These are phyloP conservation scores for Maconellicoccus hirsutus DNA, from an alignment of 1,140 invertebrate species.

Conservation along the genomic window DNA sequence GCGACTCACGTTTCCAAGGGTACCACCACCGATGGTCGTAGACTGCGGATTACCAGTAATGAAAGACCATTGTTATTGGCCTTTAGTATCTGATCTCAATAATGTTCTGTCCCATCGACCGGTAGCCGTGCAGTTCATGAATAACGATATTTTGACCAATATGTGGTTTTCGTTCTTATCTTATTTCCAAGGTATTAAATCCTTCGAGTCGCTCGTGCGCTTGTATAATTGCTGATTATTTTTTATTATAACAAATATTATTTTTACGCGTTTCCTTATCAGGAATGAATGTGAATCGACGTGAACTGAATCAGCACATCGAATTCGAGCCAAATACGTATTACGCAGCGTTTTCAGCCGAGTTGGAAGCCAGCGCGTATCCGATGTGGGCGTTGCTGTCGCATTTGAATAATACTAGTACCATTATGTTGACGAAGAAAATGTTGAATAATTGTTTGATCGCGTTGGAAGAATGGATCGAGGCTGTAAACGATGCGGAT, in stretches of 20 bases:
- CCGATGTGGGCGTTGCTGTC: slow-evolving; percentile 93
- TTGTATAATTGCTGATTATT: neutral
- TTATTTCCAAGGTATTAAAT: slow-evolving; percentile 75
- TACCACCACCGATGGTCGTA: slow-evolving; percentile 51
- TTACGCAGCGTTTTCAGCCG: slow-evolving; percentile 92
- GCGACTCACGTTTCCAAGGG: too few species aligned
- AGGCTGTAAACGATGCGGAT: slow-evolving; percentile 52
- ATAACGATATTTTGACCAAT: slow-evolving; percentile 69
- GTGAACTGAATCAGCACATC: slow-evolving; percentile 80
- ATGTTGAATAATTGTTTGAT: slow-evolving; percentile 60
- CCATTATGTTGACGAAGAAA: slow-evolving; percentile 54
- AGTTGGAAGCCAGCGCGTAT: slow-evolving; percentile 89
- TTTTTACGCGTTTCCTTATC: neutral
- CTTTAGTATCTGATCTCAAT: slow-evolving; percentile 90
- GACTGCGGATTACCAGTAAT: slow-evolving; percentile 83
- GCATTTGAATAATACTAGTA: slow-evolving; percentile 63
- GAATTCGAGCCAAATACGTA: slow-evolving; percentile 95
- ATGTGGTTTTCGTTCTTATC: slow-evolving; percentile 92
- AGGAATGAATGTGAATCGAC: slow-evolving; percentile 92
- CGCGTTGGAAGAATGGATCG: slow-evolving; percentile 74
- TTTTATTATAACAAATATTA: neutral
- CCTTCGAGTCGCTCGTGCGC: neutral
- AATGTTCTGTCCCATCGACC: slow-evolving; percentile 89
- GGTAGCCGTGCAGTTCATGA: slow-evolving; percentile 79
- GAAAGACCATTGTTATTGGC: slow-evolving; percentile 98